phyloP scores from a whole-genome alignment of 2,888 invertebrate genomes.

The Erannis defoliaria region DNA sequence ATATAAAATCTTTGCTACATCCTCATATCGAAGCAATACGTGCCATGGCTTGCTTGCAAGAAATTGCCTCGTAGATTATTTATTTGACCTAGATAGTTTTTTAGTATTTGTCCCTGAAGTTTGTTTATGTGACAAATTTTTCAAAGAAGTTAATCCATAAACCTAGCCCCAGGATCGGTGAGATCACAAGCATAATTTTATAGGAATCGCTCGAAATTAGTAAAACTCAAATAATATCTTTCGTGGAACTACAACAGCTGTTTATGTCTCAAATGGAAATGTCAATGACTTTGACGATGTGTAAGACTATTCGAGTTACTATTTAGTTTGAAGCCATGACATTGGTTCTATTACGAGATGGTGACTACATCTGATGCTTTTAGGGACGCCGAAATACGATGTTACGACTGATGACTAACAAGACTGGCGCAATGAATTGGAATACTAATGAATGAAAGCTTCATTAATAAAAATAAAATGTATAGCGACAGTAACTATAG shows the following conservation, averaged over 20 bases:
- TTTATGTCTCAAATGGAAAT: constrained; percentile 33
- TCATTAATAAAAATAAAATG: too few species aligned
- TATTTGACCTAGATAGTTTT: neutral
- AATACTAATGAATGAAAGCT: neutral
- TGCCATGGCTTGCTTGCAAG: neutral
- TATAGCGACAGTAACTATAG: too few species aligned
- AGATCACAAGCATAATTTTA: constrained; percentile 9
- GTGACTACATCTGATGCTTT: constrained; percentile 37
- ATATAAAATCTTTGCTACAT: too few species aligned
- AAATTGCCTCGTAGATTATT: neutral
- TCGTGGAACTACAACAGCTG: constrained; percentile 37
- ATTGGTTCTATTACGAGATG: constrained; percentile 43
- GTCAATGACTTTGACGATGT: constrained; percentile 45
- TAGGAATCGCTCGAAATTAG: neutral
- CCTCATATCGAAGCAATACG: neutral
- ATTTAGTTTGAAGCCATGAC: constrained; percentile 44
- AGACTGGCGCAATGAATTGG: constrained; percentile 6
- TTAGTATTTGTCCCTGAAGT: neutral
- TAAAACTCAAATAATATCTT: constrained; percentile 10
- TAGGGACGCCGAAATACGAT: constrained; percentile 21
- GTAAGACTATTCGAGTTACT: constrained; percentile 43
- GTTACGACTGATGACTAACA: constrained; percentile 20
- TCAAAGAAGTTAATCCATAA: neutral
- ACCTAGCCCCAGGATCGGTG: neutral
- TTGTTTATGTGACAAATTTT: neutral